Evolutionary conservation across 1,140 invertebrate genomes (phyloP).

Genomic region (Pollicipes pollicipes): DNA sequence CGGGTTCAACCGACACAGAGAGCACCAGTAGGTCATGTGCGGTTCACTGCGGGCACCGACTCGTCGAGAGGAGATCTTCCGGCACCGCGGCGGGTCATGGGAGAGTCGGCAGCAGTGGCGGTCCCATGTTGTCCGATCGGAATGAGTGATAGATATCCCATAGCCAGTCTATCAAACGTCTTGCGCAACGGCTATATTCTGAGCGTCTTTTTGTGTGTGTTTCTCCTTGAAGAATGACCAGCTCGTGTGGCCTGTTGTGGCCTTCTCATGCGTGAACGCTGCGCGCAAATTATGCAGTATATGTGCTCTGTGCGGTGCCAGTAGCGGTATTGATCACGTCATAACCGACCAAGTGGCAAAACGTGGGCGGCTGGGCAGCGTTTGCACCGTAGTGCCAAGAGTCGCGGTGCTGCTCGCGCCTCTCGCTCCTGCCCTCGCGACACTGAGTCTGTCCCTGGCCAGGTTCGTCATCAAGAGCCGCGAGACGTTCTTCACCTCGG

Average conservation of each 20-base stretch:
- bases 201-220: not conserved
- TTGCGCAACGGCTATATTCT: not conserved
- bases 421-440: too few relatives aligned
- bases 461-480: slow-evolving; percentile 79
- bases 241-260: too few relatives aligned
- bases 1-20: slow-evolving; percentile 49
- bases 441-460: slow-evolving; percentile 11
- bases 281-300: not conserved
- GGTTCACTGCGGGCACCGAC: not conserved
- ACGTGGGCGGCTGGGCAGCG: too few relatives aligned
- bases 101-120: not conserved
- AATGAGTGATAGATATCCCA: not conserved
- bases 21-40: slow-evolving; percentile 57
- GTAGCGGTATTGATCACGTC: too few relatives aligned
- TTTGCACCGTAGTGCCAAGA: too few relatives aligned
- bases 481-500: slow-evolving; percentile 64
- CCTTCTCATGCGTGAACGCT: not conserved
- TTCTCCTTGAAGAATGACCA: too few relatives aligned
- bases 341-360: too few relatives aligned
- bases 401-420: too few relatives aligned
- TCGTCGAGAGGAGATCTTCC: not conserved
- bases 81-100: not conserved
- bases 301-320: too few relatives aligned
- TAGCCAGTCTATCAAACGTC: too few relatives aligned
- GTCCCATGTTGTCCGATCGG: not conserved